A percentile compares a stretch with the other conserved stretches of the same genome.
Conservation (phyloP, 1,140 invertebrate species). For the Nilaparvata lugens region DNA sequence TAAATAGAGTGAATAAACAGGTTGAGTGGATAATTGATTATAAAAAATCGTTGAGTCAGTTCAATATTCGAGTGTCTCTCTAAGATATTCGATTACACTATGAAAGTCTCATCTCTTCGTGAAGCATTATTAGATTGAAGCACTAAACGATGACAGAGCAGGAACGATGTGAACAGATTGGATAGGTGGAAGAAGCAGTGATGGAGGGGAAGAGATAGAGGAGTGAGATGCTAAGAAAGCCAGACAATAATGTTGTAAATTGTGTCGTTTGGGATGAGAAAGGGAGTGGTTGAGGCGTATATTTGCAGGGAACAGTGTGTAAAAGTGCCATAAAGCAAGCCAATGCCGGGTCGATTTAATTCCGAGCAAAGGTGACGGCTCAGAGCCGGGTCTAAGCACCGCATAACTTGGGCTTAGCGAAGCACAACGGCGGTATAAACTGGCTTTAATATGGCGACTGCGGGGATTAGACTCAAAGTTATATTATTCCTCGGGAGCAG, state of each 20-base stretch:
- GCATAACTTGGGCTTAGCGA: slow-evolving; percentile 11
- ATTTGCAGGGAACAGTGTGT: slow-evolving; percentile 1
- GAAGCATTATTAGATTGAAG: too few species aligned
- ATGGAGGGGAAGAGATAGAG: too few species aligned
- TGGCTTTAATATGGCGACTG: slow-evolving; percentile 11
- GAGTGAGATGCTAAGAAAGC: too few species aligned
- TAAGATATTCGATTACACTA: too few species aligned
- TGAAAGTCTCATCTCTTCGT: too few species aligned
- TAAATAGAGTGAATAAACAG: too few species aligned
- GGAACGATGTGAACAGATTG: too few species aligned
- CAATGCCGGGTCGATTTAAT: slow-evolving; percentile 4
- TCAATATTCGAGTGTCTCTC: too few species aligned
- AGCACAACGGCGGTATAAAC: slow-evolving; percentile 7
- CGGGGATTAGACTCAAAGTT: slow-evolving; percentile 3
- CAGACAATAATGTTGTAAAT: slow-evolving; percentile 2
- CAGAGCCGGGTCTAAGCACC: slow-evolving; percentile 3
- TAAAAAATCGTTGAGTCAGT: too few species aligned
- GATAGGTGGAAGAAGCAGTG: too few species aligned
- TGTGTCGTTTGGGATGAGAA: not conserved
- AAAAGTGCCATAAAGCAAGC: slow-evolving; percentile 3
- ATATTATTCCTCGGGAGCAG: slow-evolving; percentile 1
- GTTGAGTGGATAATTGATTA: too few species aligned
- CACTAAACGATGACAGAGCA: too few species aligned
- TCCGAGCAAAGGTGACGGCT: slow-evolving; percentile 10
- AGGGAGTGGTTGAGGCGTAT: not conserved